Evolutionary conservation across 2,797 vertebrate genomes (phyloP).

Genomic region (Smutsia temminckii): DNA sequence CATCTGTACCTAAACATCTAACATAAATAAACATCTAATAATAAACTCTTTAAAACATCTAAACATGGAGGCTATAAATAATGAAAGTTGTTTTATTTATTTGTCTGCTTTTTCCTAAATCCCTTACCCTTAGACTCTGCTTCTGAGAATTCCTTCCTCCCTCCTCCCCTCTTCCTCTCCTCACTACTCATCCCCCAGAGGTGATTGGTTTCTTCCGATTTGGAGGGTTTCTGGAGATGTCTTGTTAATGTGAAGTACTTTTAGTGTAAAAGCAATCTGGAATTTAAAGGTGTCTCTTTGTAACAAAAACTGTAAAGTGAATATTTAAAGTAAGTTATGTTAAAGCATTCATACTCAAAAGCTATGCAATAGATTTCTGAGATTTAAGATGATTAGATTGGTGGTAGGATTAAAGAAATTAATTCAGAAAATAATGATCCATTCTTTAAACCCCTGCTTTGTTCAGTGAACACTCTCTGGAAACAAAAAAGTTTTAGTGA

Average conservation of each 20-base stretch:
- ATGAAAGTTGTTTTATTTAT: neutral
- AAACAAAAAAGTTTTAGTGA: neutral
- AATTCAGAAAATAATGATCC: neutral
- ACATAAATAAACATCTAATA: no score
- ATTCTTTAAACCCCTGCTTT: neutral
- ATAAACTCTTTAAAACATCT: neutral
- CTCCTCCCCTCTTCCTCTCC: neutral
- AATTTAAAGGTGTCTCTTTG: conserved; percentile 24
- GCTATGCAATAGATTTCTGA: neutral
- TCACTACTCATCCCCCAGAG: neutral
- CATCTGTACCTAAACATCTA: no score
- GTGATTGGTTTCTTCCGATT: neutral
- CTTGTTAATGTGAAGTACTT: neutral
- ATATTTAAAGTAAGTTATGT: conserved; percentile 30
- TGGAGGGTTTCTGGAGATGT: neutral
- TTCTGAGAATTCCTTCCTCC: neutral
- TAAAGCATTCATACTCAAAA: conserved; percentile 29
- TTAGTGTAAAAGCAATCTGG: neutral
- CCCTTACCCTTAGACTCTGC: neutral
- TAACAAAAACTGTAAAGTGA: neutral
- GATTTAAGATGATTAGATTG: neutral
- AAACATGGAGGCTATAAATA: neutral
- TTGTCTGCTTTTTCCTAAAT: neutral
- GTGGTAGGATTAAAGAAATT: neutral
- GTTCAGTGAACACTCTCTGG: neutral